These are phyloP conservation scores for Elysia crispata DNA, from an alignment of 2,888 invertebrate genomes.

Conservation along the genomic window DNA sequence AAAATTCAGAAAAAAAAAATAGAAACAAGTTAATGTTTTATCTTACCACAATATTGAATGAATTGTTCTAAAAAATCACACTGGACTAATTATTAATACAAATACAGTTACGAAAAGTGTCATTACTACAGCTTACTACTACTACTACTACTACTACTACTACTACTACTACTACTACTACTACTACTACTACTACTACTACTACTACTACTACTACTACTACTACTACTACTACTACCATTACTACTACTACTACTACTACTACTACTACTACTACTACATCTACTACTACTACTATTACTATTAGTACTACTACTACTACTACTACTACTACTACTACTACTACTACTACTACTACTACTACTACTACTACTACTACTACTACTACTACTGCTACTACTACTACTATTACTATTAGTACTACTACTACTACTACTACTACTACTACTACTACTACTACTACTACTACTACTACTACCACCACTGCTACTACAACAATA, in stretches of 20 bases:
- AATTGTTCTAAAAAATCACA: too few relatives aligned
- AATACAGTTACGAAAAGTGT: too few relatives aligned
- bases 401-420: too few relatives aligned
- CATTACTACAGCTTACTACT: too few relatives aligned
- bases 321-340: too few relatives aligned
- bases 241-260: background rate
- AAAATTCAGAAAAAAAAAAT: too few relatives aligned
- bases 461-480: conserved; percentile 20
- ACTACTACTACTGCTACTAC: background rate
- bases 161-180: conserved; percentile 45
- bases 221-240: background rate
- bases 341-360: conserved; percentile 35
- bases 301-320: too few relatives aligned
- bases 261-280: background rate
- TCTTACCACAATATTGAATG: too few relatives aligned
- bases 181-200: conserved; percentile 36
- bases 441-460: conserved; percentile 26
- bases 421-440: too few relatives aligned
- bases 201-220: conserved; percentile 4
- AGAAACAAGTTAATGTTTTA: too few relatives aligned
- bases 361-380: conserved; percentile 28
- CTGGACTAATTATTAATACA: too few relatives aligned
- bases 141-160: conserved; percentile 34
- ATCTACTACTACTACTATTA: background rate
- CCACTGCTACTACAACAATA: too few relatives aligned